phyloP scores from a whole-genome alignment of 1,140 invertebrate species.

The Bombus fervidus region DNA sequence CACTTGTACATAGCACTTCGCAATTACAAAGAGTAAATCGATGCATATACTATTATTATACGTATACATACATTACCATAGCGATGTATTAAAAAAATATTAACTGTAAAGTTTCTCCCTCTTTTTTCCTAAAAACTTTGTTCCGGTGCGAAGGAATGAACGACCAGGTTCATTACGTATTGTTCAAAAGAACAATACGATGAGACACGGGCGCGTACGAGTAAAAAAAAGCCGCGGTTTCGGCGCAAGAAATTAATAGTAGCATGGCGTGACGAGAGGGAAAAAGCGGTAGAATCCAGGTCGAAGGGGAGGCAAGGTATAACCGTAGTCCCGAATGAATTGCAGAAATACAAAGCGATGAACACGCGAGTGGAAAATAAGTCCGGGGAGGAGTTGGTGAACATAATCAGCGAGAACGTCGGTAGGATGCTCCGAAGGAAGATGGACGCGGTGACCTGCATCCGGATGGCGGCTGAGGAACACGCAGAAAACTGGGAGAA shows the following conservation, averaged over 20 bases:
- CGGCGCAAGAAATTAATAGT: slow-evolving; percentile 32
- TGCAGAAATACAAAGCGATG: slow-evolving; percentile 88
- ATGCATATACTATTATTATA: background rate
- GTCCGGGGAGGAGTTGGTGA: slow-evolving; percentile 88
- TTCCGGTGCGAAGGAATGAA: background rate
- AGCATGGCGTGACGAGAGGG: background rate
- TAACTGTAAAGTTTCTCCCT: background rate
- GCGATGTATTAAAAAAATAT: background rate
- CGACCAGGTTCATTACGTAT: background rate
- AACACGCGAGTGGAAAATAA: slow-evolving; percentile 89
- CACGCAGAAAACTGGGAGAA: slow-evolving; percentile 84
- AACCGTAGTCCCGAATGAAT: slow-evolving; percentile 50
- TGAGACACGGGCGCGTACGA: background rate
- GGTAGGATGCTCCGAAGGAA: slow-evolving; percentile 90
- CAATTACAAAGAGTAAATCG: background rate
- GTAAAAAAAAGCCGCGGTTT: slow-evolving; percentile 13
- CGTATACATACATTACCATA: no score
- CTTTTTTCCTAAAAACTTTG: background rate
- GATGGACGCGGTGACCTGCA: slow-evolving; percentile 92
- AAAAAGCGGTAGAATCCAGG: slow-evolving; percentile 18
- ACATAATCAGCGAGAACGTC: slow-evolving; percentile 88
- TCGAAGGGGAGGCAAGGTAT: background rate
- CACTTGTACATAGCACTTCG: background rate
- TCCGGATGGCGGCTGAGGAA: slow-evolving; percentile 87
- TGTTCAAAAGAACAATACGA: slow-evolving; percentile 10